Base-by-base conservation (phyloP, 2,797 vertebrate genomes). In the Astyanax mexicanus region DNA sequence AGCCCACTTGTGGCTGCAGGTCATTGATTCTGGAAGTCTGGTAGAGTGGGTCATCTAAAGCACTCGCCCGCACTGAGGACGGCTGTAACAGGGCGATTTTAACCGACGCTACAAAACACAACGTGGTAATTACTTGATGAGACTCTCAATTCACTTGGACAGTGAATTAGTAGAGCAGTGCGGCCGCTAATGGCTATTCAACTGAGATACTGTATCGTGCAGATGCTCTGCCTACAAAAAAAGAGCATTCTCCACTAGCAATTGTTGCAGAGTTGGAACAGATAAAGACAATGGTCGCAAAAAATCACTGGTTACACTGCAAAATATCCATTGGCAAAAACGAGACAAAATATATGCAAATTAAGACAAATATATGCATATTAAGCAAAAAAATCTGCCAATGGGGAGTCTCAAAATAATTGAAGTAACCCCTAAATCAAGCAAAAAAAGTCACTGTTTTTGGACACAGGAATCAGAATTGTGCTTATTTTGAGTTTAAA, bases 91-190 rank as follows among this genome's bases (percentile, higher is more conserved):
- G 45, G 35, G 15, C 12, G 27, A 27, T 37, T 75, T 72, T 45
- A 69, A 62, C 37, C 67, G 29, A 64, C 75, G 37, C 37, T 60
- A 71, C 60, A 49, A 51, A 52, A 70, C 38, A 69, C 35, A 80
- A 54, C 60, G 62, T 60, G 52, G 25, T 76, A 73, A 79, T 81
- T 60, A 27, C 17, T 47, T 65, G 67, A 73, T 44, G 17, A 68
- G 45, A 62, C 74, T 45, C 42, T n/a, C n/a, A n/a, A n/a, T n/a
- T n/a, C 49, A 51, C 67, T 70, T 44, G 32, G 29, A 40, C n/a
- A 38, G 44, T 37, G 29, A 74, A 76, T 73, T 35, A 64, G 58
- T 27, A 62, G 32, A 68, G 23, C 66, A 51, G 61, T 38, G 23
- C 12, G 25, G 42, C 15, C 9, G 17, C 23, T 29, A 27, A 62